Conservation (phyloP, 2,888 invertebrate species). For the Hirtodrosophila duncani region DNA sequence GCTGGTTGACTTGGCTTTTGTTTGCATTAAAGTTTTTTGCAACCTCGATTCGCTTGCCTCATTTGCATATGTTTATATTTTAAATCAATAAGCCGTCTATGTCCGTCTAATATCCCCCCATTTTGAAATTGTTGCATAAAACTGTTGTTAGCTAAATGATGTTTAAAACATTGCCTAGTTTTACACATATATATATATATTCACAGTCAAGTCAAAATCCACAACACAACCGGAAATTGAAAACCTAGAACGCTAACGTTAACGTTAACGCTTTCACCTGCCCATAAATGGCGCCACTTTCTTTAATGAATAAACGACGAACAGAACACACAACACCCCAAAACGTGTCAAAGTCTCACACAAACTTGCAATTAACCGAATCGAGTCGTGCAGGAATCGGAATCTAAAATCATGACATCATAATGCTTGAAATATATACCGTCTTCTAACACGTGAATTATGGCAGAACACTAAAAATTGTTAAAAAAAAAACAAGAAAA, state of each 20-base stretch:
- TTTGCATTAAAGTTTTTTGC: slow-evolving; percentile 35
- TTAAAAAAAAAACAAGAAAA: slow-evolving; percentile 8
- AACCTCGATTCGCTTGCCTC: slow-evolving; percentile 57
- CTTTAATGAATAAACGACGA: slow-evolving; percentile 12
- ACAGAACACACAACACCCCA: not conserved
- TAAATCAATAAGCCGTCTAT: slow-evolving; percentile 29
- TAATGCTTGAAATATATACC: slow-evolving; percentile 37
- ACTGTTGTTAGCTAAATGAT: slow-evolving; percentile 18
- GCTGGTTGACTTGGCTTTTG: slow-evolving; percentile 13
- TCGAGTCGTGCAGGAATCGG: too few relatives aligned
- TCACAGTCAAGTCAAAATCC: slow-evolving; percentile 13
- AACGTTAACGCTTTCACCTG: slow-evolving; percentile 33
- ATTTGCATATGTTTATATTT: slow-evolving; percentile 64
- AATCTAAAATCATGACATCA: slow-evolving; percentile 61
- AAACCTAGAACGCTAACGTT: slow-evolving; percentile 20
- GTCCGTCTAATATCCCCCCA: not conserved
- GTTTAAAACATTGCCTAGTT: too few relatives aligned
- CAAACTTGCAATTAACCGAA: too few relatives aligned
- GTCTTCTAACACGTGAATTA: slow-evolving; percentile 64
- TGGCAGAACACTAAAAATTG: slow-evolving; percentile 28
- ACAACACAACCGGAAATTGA: slow-evolving; percentile 1
- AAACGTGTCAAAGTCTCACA: slow-evolving; percentile 32
- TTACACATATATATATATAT: too few relatives aligned
- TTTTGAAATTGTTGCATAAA: slow-evolving; percentile 31
- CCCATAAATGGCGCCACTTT: slow-evolving; percentile 14